Percentiles rank a stretch among this genome's conserved stretches.
Conservation (phyloP, 2,797 vertebrate genomes). For the Onychomys arenicola region DNA sequence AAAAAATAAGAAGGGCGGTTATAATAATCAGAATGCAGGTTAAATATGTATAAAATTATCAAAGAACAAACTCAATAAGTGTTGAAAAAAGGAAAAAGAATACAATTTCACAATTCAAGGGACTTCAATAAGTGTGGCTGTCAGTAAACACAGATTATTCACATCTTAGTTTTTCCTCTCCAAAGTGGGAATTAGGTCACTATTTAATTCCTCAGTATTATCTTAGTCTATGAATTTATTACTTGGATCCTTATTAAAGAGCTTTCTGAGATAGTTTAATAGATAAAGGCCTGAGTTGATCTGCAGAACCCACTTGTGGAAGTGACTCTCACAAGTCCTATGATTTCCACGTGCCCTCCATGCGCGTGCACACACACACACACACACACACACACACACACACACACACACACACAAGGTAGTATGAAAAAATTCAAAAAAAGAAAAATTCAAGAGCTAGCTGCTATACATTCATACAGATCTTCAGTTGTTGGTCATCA, state of each 20-base stretch:
- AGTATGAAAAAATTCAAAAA: not conserved
- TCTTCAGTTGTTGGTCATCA: not conserved
- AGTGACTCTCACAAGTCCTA: not conserved
- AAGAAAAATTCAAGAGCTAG: not conserved
- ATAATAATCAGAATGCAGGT: not conserved
- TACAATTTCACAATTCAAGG: slow-evolving; percentile 41
- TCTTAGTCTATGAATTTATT: slow-evolving; percentile 29
- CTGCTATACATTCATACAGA: not conserved
- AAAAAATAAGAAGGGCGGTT: not conserved
- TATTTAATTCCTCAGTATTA: slow-evolving; percentile 14
- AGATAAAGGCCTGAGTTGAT: not conserved
- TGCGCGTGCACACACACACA: accelerated
- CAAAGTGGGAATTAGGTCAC: slow-evolving; percentile 42
- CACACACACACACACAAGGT: not conserved
- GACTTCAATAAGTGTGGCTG: slow-evolving; percentile 10
- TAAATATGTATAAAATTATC: not conserved
- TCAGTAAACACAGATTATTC: slow-evolving; percentile 19
- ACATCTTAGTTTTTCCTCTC: not conserved
- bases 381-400: not conserved
- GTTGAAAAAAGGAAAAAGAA: not conserved
- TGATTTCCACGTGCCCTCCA: not conserved
- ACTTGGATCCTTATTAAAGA: slow-evolving; percentile 57
- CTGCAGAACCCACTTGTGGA: not conserved
- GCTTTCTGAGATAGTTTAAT: not conserved
- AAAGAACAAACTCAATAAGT: not conserved